Conservation (phyloP, 2,113 vertebrate genomes). For the Salvelinus fontinalis region DNA sequence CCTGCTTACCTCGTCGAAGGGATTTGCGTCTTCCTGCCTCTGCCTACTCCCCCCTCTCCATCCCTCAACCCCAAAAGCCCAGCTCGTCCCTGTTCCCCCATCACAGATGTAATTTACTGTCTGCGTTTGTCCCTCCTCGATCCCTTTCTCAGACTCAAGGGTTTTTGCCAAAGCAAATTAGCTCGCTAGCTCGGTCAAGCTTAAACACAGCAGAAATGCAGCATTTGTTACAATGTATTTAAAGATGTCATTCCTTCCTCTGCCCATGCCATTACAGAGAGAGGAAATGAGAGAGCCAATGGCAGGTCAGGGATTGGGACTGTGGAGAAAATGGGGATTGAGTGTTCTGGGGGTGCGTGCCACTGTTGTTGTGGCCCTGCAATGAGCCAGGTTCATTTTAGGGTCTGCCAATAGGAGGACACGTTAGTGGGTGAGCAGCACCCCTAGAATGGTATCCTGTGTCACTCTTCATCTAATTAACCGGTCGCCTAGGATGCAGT, state of each 20-base stretch:
- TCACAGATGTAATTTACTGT: constrained; percentile 71
- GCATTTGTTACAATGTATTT: constrained; percentile 68
- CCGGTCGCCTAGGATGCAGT: constrained; percentile 15
- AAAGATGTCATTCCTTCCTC: constrained; percentile 64
- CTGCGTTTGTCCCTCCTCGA: constrained; percentile 60
- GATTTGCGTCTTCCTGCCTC: constrained; percentile 14
- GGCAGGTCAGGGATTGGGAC: constrained; percentile 20
- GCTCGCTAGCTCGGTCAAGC: constrained; percentile 72
- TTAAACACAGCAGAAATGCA: constrained; percentile 74
- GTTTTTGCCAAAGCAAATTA: constrained; percentile 74
- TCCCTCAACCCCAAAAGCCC: constrained; percentile 33
- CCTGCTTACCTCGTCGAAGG: constrained; percentile 16
- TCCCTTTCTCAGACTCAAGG: constrained; percentile 67
- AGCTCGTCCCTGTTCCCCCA: constrained; percentile 31
- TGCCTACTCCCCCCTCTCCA: constrained; percentile 1
- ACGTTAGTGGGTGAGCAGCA: constrained; percentile 39
- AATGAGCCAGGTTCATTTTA: constrained; percentile 55
- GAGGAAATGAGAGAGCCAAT: constrained; percentile 44
- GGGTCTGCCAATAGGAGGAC: constrained; percentile 39
- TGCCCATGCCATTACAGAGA: constrained; percentile 48
- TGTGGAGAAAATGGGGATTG: constrained; percentile 37
- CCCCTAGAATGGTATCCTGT: constrained; percentile 45
- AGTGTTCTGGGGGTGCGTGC: constrained; percentile 49
- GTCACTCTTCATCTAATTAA: constrained; percentile 36
- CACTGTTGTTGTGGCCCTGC: constrained; percentile 28